Evolutionary conservation across 2,888 invertebrate genomes (phyloP).

Genomic region (Yponomeuta sedellus): DNA sequence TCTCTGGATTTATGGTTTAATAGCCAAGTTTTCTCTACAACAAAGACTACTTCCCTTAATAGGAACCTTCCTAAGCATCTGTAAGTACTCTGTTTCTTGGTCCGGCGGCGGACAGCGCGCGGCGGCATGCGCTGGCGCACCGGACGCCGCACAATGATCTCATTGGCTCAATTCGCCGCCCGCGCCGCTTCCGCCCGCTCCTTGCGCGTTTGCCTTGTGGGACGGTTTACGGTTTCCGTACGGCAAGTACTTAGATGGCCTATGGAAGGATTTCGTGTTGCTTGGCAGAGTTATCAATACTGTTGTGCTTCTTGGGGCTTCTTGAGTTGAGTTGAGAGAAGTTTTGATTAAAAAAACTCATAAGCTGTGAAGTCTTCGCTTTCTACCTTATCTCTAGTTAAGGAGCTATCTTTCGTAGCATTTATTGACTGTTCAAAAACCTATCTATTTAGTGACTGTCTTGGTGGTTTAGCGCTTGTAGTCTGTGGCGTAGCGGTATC

Average conservation of each 20-base stretch:
- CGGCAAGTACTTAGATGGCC: not conserved
- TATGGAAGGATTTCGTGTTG: not conserved
- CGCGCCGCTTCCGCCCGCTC: slow-evolving; percentile 38
- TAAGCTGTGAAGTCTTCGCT: no score
- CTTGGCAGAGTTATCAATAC: not conserved
- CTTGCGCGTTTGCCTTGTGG: slow-evolving; percentile 10
- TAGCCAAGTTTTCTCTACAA: not conserved
- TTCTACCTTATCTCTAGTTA: no score
- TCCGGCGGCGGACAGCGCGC: slow-evolving; percentile 9
- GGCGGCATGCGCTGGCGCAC: slow-evolving; percentile 29
- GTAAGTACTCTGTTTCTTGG: not conserved
- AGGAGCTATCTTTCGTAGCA: no score
- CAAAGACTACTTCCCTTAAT: not conserved
- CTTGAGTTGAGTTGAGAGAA: not conserved
- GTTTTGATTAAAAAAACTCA: not conserved
- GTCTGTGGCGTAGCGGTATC: no score
- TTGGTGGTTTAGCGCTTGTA: no score
- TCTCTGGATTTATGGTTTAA: no score
- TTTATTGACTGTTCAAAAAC: no score
- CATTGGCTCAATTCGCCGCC: slow-evolving; percentile 50
- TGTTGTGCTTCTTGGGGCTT: no score
- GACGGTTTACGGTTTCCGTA: not conserved
- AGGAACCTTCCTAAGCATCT: not conserved
- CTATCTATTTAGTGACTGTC: no score
- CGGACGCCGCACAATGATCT: slow-evolving; percentile 51